These are phyloP conservation scores for Sternotherus odoratus DNA, from an alignment of 2,797 vertebrate genomes.

Conservation along the genomic window DNA sequence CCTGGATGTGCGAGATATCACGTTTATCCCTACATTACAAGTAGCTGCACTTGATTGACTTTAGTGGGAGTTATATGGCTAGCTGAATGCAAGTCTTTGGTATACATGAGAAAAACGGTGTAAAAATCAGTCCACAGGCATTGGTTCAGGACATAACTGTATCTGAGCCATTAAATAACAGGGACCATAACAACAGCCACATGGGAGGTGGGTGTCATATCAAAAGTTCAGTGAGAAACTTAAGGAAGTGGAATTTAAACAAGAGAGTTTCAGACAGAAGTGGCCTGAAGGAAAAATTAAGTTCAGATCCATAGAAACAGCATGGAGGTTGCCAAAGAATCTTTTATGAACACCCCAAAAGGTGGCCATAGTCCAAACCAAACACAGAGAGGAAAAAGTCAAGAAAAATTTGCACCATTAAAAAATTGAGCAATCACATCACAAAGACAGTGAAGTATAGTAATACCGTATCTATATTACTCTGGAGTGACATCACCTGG, in stretches of 20 bases:
- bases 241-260: conserved; percentile 49
- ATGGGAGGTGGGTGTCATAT: neutral
- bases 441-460: conserved; percentile 27
- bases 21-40: neutral
- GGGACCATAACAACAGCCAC: neutral
- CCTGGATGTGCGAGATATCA: neutral
- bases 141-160: neutral
- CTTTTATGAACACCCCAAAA: conserved; percentile 67
- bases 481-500: conserved; percentile 63
- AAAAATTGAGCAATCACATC: conserved; percentile 67
- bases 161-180: neutral
- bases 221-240: neutral
- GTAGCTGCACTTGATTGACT: neutral
- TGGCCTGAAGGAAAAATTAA: conserved; percentile 56
- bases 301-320: conserved; percentile 64
- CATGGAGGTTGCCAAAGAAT: conserved; percentile 53
- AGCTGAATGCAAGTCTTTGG: neutral
- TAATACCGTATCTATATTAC: conserved; percentile 12
- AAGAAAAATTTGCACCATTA: conserved; percentile 60
- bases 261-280: conserved; percentile 63
- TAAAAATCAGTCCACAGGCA: neutral
- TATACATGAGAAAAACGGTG: neutral
- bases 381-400: conserved; percentile 71
- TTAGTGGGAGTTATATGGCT: neutral
- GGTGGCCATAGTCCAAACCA: conserved; percentile 72